Evolutionary conservation across 2,797 vertebrate genomes (phyloP), one percentile per base, ranked within the genome.

Genomic region (Malurus leucopterus): DNA sequence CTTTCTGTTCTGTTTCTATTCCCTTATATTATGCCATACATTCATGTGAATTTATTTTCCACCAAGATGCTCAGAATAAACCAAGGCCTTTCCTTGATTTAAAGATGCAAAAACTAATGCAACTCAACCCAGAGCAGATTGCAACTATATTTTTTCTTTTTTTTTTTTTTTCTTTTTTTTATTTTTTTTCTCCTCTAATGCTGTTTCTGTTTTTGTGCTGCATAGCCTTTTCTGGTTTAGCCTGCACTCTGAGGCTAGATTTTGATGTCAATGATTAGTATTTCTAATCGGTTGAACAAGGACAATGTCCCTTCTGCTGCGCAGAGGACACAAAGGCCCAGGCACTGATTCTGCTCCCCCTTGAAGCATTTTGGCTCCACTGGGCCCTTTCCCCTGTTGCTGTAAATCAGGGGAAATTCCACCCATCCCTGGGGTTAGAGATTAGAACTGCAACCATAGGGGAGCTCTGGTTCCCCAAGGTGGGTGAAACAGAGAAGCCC

Each of bases 261-360:
- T 94, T 95, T 94, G 64, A 92, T 95, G 93, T 95, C 93, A 93
- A 94, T 94, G 95, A 93, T 95, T 93, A 94, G 93, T 93, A 94
- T 95, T 95, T 95, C 94, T 95, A 94, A 95, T 94, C 91, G 89
- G 92, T 93, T 93, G 94, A 95, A 88, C 93, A 94, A 95, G 94
- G 91, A 94, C 95, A 95, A 93, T 92, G 89, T 94, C 92, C 94
- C 94, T 93, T 95, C 92, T 95, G 92, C 95, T 94, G 89, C 0
- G 46, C 77, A 68, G 88, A 93, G 88, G 93, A 93, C 89, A 95
- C 91, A 95, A 94, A 95, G 89, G 71, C 85, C 50, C 58, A 70
- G 87, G 85, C 93, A 83, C 94, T 84, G 89, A 95, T 92, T 91
- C 93, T 94, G 91, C 93, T 92, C 87, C 77, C 77, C 62, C 30